Base-by-base conservation (phyloP, 2,797 vertebrate species). In the Cheirogaleus major region DNA sequence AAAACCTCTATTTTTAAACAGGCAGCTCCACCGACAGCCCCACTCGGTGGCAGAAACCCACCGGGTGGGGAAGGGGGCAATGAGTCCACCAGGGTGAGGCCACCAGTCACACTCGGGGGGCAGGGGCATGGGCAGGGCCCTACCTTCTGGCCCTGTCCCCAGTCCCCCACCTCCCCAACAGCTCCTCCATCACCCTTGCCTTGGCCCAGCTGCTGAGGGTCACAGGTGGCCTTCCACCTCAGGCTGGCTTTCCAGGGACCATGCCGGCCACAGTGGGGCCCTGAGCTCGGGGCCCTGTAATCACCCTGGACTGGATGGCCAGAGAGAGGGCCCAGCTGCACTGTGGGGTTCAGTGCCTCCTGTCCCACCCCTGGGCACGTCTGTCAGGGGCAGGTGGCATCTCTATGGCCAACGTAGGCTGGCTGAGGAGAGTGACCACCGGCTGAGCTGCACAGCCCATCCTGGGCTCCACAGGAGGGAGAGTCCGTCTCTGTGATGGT, bases 1-100 rank as follows among this genome's bases (percentile, higher is more conserved):
- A 93, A 93, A 93, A 85, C 38, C 30, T 93, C n/a, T 18, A 14
- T 93, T 70, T 88, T 85, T 35, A 90, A 80, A 59, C 52, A 81
- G 52, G 78, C 43, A 52, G 9, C 25, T 30, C 61, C 61, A 63
- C 61, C 6, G 15, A 65, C 63, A 23, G 22, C 27, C n/a, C 61
- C 61, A 69, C 22, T 32, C 57, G 38, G 70, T 78, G 63, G 17
- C n/a, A 50, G 27, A 18, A 25, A 57, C 52, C 57, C 83, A 75
- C 2, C 10, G 11, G 75, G 48, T 23, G 78, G 65, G 0, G 5
- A 32, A n/a, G 25, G 22, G 3, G 48, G 4, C 30, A n/a, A 65
- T 15, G 8, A 69, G 27, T 14, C 30, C n/a, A 25, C 55, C 73
- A 48, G 13, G 12, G 20, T 2, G 13, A 59, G 3, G 30, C 41